A percentile compares a stretch with the other conserved stretches of the same genome.
phyloP scores from a whole-genome alignment of 2,797 vertebrate species.

The Halcyon smyrnensis region DNA sequence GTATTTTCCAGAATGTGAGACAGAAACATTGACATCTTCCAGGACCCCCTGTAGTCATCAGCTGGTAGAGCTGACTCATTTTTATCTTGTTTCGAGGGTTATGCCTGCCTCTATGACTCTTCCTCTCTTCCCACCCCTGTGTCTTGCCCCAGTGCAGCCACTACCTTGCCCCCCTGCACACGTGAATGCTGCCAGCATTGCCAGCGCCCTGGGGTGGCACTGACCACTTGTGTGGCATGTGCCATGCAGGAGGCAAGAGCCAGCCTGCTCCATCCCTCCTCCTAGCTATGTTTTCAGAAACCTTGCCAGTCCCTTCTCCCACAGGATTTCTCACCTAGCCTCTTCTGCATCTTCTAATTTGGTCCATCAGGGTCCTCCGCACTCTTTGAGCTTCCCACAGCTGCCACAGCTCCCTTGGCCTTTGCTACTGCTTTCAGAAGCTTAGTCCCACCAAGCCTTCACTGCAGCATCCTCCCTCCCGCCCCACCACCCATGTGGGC shows the following conservation, averaged over 20 bases:
- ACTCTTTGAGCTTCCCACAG: neutral
- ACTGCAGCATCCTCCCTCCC: neutral
- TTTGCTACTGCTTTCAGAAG: neutral
- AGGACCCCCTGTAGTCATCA: neutral
- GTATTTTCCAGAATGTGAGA: slow-evolving; percentile 56
- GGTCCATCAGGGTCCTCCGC: neutral
- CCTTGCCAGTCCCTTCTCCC: neutral
- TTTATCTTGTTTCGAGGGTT: neutral
- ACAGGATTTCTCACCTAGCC: neutral
- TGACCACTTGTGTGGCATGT: neutral
- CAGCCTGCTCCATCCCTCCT: neutral
- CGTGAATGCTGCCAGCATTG: accelerated
- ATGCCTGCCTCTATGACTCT: neutral
- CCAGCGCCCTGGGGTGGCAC: neutral
- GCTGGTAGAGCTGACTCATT: slow-evolving; percentile 34
- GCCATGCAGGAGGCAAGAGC: neutral
- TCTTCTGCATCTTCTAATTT: neutral
- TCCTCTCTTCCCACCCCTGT: neutral
- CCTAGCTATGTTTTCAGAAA: neutral
- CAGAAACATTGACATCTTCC: slow-evolving; percentile 6
- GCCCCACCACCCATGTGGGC: neutral
- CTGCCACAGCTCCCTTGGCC: neutral
- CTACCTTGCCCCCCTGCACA: neutral
- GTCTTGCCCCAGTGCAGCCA: neutral
- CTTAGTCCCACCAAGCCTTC: neutral